phyloP scores from a whole-genome alignment of 2,888 invertebrate species.

The Megaustenia siamemsis region DNA sequence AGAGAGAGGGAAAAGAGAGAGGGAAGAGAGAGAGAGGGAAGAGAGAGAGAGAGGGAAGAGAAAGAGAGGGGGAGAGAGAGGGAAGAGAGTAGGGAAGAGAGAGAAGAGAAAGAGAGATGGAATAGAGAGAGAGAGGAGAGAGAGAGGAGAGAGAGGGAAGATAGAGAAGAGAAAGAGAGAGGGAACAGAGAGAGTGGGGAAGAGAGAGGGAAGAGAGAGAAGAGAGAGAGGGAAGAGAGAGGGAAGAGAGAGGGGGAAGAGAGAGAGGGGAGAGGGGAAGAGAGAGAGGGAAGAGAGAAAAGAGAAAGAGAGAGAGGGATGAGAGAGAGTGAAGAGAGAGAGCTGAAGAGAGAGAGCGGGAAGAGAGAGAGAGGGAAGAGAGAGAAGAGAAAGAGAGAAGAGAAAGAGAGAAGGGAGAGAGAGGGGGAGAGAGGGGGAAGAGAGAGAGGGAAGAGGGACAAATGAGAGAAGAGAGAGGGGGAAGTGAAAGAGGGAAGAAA shows the following conservation, averaged over 20 bases:
- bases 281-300: no score
- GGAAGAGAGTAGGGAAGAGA: not conserved
- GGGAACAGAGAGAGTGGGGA: slow-evolving; percentile 10
- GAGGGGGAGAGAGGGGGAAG: no score
- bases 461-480: no score
- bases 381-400: no score
- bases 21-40: slow-evolving; percentile 11
- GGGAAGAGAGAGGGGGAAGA: not conserved
- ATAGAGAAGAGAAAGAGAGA: not conserved
- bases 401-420: no score
- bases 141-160: not conserved
- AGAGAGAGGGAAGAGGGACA: no score
- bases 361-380: not conserved
- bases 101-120: not conserved
- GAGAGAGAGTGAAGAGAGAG: no score
- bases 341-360: not conserved
- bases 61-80: slow-evolving; percentile 12
- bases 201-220: not conserved
- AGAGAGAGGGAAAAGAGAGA: slow-evolving; percentile 15
- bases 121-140: not conserved
- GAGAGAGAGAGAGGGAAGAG: slow-evolving; percentile 15
- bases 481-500: no score
- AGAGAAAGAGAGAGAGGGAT: no score
- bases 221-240: slow-evolving; percentile 3
- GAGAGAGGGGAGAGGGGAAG: no score